A percentile compares a stretch with the other conserved stretches of the same genome.
Conservation (phyloP, 2,113 vertebrate species). For the Climacteris rufus region DNA sequence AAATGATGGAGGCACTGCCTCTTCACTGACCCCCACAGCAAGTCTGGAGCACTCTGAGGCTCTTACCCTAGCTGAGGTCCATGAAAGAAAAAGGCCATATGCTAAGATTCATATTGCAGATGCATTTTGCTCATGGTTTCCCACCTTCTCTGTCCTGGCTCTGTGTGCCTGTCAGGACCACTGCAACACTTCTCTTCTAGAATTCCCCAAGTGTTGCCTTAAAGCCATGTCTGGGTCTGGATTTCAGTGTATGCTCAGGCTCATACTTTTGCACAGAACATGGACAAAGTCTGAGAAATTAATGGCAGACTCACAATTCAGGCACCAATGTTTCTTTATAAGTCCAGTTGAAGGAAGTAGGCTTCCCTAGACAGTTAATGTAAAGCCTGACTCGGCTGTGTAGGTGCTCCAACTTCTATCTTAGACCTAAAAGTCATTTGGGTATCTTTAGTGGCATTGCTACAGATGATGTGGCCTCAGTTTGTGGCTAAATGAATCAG, state of each 20-base stretch:
- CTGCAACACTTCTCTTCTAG: neutral
- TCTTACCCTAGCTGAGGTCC: neutral
- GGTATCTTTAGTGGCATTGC: neutral
- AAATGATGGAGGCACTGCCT: neutral
- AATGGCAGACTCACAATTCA: neutral
- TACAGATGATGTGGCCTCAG: neutral
- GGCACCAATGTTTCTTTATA: neutral
- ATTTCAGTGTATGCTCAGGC: neutral
- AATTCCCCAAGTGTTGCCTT: neutral
- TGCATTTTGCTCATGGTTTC: neutral
- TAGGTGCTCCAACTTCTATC: neutral
- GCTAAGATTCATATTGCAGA: neutral
- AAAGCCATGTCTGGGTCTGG: neutral
- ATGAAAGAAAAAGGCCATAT: neutral
- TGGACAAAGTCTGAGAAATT: neutral
- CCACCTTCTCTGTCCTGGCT: no score
- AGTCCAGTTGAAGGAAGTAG: neutral
- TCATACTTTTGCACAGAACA: neutral
- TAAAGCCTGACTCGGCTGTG: neutral
- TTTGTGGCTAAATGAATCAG: neutral
- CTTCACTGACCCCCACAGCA: neutral
- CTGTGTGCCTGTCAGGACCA: no score
- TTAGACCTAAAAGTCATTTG: neutral
- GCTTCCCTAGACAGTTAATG: neutral
- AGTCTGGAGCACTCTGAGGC: neutral